These are phyloP conservation scores for Microcebus lehilahytsara DNA, from an alignment of 2,113 vertebrate species.

Conservation along the genomic window DNA sequence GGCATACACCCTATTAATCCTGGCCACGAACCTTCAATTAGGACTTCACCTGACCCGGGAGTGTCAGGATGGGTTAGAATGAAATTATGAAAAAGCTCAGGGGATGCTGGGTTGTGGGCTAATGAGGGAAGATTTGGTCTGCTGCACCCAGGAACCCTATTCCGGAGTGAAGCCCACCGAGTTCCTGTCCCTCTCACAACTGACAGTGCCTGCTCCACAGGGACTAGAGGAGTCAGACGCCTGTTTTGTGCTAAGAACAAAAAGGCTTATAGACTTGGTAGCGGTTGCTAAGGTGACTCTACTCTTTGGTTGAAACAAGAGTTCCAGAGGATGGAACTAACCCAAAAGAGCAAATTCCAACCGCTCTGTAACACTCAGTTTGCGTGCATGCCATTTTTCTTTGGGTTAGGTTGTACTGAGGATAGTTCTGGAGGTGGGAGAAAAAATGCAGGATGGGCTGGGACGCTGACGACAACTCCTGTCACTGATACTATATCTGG, in stretches of 20 bases:
- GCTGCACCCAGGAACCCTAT: fast-evolving
- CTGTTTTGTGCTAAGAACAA: not conserved
- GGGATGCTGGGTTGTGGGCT: not conserved
- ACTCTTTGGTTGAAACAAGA: not conserved
- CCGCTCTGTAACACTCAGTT: not conserved
- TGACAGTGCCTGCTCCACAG: not conserved
- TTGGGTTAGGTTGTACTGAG: not conserved
- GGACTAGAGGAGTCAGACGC: not conserved
- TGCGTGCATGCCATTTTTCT: not conserved
- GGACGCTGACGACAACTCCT: no score
- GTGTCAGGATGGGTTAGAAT: not conserved
- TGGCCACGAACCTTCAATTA: not conserved
- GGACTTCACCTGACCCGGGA: not conserved
- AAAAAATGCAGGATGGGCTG: not conserved
- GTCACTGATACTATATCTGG: not conserved
- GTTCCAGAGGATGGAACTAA: not conserved
- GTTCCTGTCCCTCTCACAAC: not conserved
- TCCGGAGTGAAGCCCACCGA: not conserved
- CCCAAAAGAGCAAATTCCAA: not conserved
- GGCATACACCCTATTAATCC: not conserved
- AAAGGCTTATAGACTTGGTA: not conserved
- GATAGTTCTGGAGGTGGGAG: not conserved
- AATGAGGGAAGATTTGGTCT: not conserved
- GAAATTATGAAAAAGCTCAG: no score
- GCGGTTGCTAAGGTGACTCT: not conserved